Base-by-base conservation (phyloP, 2,888 invertebrate genomes). In the Marasmarcha lunaedactyla region DNA sequence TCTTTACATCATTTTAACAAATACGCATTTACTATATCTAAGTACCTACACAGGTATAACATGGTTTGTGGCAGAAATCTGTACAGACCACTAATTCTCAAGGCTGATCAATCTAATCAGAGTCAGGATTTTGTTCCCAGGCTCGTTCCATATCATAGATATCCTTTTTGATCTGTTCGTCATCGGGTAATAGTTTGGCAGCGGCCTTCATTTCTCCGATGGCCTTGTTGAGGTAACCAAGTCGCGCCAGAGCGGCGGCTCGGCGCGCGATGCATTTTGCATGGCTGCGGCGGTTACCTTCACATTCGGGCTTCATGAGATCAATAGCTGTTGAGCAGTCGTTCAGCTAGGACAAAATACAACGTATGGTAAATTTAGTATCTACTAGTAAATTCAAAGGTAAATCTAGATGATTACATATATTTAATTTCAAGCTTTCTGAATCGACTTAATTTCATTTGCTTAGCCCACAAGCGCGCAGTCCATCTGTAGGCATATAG, bases 141-240 rank as follows among this genome's bases (percentile, higher is more conserved):
- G 94, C 94, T 52, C 91, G 90, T 39, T 87, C 86, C 86, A 91
- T 90, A 50, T 92, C 91, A 49, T 89, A 85, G 12, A 89, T 76
- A 59, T 90, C 90, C 38, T 77, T 71, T 57, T 84, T 83, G 35
- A 92, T 83, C 9, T 76, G 73, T 35, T 87, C 79, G 54, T 90
- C 87, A 4, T 85, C 74, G 0, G 91, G 90, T 39, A 88, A 63
- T 13, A 94, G 72, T 55, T 87, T 87, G 7, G 89, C 59, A 1
- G 93, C 93, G 4, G 88, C 89, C 60, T 90, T 89, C 69, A 93
- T 86, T 71, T 95, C 94, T 42, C 84, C 85, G 36, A 91, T 86
- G 30, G 88, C 91, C 64, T 93, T 90, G 46, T 84, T 86, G 35
- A 88, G 81, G 56, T 89, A 84, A 2, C 91, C 90, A 14, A 93